Percentiles rank a stretch among this genome's conserved stretches.
These are phyloP conservation scores for Siphonodentalium dalli DNA, from an alignment of 2,888 invertebrate species.

Conservation along the genomic window DNA sequence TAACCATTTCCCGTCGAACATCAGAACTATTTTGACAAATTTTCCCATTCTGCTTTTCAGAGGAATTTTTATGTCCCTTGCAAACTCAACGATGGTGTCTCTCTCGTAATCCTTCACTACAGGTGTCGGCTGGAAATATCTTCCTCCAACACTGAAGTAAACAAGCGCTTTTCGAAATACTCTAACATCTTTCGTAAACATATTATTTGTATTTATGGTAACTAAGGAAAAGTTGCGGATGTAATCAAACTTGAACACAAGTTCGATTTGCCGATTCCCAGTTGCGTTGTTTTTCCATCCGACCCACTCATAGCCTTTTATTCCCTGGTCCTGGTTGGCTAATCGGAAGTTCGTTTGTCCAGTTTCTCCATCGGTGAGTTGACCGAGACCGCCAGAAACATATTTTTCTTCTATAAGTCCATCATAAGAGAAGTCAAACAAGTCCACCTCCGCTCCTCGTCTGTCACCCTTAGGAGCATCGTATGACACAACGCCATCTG, in stretches of 20 bases:
- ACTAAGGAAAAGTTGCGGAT: slow-evolving; percentile 86
- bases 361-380: slow-evolving; percentile 80
- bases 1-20: slow-evolving; percentile 85
- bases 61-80: slow-evolving; percentile 82
- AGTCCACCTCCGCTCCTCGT: slow-evolving; percentile 74
- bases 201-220: slow-evolving; percentile 84
- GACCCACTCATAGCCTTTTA: slow-evolving; percentile 83
- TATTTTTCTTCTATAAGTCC: slow-evolving; percentile 71
- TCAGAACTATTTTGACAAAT: slow-evolving; percentile 78
- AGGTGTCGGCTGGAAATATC: slow-evolving; percentile 79
- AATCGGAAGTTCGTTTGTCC: slow-evolving; percentile 79
- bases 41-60: slow-evolving; percentile 82
- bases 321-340: slow-evolving; percentile 71
- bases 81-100: slow-evolving; percentile 80
- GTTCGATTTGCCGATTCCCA: slow-evolving; percentile 74
- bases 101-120: slow-evolving; percentile 73
- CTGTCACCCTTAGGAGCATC: slow-evolving; percentile 85
- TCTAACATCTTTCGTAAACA: slow-evolving; percentile 83
- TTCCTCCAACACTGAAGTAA: slow-evolving; percentile 79
- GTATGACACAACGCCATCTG: slow-evolving; percentile 85
- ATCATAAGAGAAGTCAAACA: slow-evolving; percentile 86
- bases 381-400: slow-evolving; percentile 81
- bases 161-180: slow-evolving; percentile 83
- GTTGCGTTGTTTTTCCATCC: slow-evolving; percentile 77
- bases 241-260: slow-evolving; percentile 86